phyloP scores from a whole-genome alignment of 2,888 invertebrate species.

The Balanococcus diminutus region DNA sequence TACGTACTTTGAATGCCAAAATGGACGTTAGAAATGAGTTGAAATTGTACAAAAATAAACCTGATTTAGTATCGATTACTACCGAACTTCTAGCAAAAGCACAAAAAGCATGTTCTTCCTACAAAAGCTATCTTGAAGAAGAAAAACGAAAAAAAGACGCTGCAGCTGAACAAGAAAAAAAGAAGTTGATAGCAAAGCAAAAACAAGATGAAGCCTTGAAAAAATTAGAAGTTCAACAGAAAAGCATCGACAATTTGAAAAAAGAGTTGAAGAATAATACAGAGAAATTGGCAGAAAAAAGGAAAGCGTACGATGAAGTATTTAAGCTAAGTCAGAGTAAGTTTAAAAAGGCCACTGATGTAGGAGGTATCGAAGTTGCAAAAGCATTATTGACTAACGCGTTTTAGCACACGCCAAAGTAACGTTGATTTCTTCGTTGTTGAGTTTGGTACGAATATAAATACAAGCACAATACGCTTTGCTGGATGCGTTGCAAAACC shows the following conservation, averaged over 20 bases:
- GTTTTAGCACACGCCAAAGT: too few relatives aligned
- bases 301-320: constrained; percentile 33
- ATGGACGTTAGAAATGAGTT: neutral
- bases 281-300: constrained; percentile 28
- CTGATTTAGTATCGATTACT: neutral
- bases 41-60: neutral
- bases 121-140: neutral
- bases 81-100: neutral
- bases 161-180: neutral
- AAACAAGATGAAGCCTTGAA: neutral
- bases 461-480: too few relatives aligned
- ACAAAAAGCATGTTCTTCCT: neutral
- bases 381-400: too few relatives aligned
- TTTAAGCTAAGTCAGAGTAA: neutral
- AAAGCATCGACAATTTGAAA: neutral
- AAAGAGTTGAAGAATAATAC: constrained; percentile 10
- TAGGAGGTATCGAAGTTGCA: neutral
- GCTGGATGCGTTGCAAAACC: too few relatives aligned
- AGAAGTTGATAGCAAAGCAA: neutral
- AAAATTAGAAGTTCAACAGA: neutral
- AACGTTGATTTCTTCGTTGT: too few relatives aligned
- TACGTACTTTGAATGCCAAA: neutral
- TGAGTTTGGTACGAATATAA: too few relatives aligned
- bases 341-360: constrained; percentile 18
- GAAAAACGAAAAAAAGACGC: neutral